A percentile compares a stretch with the other conserved stretches of the same genome.
These are phyloP conservation scores for Drosophila baimaii DNA, from an alignment of 1,140 invertebrate species.

Conservation along the genomic window DNA sequence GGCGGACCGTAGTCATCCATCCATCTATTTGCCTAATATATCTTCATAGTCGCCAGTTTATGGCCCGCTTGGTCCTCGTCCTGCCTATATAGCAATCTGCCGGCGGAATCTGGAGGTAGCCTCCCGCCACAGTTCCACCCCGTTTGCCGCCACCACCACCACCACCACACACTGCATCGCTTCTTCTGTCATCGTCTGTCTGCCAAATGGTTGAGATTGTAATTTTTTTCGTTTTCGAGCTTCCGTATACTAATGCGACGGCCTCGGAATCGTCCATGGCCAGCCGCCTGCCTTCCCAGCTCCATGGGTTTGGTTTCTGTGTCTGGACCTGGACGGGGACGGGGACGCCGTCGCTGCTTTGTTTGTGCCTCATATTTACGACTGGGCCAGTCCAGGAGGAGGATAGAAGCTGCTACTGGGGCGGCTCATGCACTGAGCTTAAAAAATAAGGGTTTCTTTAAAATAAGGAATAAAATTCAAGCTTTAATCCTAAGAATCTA, in stretches of 20 bases:
- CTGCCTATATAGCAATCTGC: constrained; percentile 38
- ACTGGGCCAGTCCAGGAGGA: constrained; percentile 36
- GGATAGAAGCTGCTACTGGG: constrained; percentile 23
- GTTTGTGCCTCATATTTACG: constrained; percentile 81
- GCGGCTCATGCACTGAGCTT: constrained; percentile 1
- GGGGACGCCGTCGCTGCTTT: constrained; percentile 42
- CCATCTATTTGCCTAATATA: constrained; percentile 83
- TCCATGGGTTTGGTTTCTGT: constrained; percentile 31
- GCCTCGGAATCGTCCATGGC: constrained; percentile 29
- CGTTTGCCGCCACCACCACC: constrained; percentile 23
- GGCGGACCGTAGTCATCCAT: constrained; percentile 48
- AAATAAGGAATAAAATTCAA: not conserved
- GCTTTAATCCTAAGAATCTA: not conserved
- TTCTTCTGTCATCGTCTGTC: constrained; percentile 73
- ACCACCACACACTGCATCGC: constrained; percentile 28
- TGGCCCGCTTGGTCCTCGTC: constrained; percentile 50
- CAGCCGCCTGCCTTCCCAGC: constrained; percentile 28
- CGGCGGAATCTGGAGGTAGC: constrained; percentile 32
- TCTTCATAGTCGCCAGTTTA: constrained; percentile 83
- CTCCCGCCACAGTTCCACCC: constrained; percentile 10
- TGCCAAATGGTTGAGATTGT: constrained; percentile 74
- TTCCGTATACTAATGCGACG: constrained; percentile 78
- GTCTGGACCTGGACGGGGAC: constrained; percentile 29
- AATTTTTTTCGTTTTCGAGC: constrained; percentile 48
- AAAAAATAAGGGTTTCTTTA: not conserved